These are phyloP conservation scores for Echiichthys vipera DNA, from an alignment of 2,797 vertebrate species.

Conservation along the genomic window DNA sequence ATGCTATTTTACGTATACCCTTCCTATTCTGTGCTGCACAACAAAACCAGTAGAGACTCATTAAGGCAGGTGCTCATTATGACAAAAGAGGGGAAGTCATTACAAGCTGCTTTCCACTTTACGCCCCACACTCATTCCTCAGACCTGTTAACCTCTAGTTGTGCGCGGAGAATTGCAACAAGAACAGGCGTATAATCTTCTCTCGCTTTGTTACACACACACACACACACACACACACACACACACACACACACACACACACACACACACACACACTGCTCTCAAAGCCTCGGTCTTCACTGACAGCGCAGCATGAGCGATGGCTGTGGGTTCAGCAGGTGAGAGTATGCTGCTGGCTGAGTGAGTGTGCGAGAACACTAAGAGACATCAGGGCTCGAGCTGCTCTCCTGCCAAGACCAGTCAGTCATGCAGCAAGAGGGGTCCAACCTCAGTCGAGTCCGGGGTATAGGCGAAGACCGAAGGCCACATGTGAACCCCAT, in stretches of 20 bases:
- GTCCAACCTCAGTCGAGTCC: slow-evolving; percentile 38
- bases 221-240: slow-evolving; percentile 33
- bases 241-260: slow-evolving; percentile 29
- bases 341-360: slow-evolving; percentile 78
- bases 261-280: slow-evolving; percentile 43
- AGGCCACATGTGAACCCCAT: neutral
- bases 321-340: slow-evolving; percentile 81
- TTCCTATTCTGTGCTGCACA: slow-evolving; percentile 2
- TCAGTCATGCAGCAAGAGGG: slow-evolving; percentile 59
- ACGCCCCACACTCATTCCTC: slow-evolving; percentile 65
- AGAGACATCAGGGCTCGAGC: slow-evolving; percentile 62
- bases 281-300: slow-evolving; percentile 58
- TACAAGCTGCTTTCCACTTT: slow-evolving; percentile 65
- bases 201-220: slow-evolving; percentile 8
- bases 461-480: slow-evolving; percentile 1
- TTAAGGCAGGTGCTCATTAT: slow-evolving; percentile 72
- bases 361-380: slow-evolving; percentile 73
- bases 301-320: slow-evolving; percentile 80
- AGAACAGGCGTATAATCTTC: slow-evolving; percentile 29
- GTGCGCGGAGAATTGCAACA: slow-evolving; percentile 62
- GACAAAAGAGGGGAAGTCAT: slow-evolving; percentile 72
- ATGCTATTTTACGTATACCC: slow-evolving; percentile 8
- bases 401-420: slow-evolving; percentile 71
- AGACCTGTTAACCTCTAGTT: slow-evolving; percentile 75
- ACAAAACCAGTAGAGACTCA: slow-evolving; percentile 60